phyloP scores from a whole-genome alignment of 2,888 invertebrate genomes.

The Sphinx pinastri region DNA sequence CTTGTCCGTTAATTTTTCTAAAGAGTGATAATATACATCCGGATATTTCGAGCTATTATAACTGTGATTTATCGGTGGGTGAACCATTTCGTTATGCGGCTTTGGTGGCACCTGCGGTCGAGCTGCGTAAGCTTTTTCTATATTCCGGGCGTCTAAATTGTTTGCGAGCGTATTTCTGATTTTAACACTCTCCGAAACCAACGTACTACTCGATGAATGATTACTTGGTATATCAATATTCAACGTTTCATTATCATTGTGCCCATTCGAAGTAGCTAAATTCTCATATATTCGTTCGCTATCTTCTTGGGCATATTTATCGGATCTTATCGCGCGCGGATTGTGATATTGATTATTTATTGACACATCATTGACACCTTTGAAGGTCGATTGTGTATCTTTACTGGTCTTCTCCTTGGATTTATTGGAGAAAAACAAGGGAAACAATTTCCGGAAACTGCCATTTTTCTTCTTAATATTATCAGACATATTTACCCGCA shows the following conservation, averaged over 20 bases:
- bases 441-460: conserved; percentile 72
- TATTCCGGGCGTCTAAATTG: conserved; percentile 26
- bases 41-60: conserved; percentile 53
- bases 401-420: conserved; percentile 61
- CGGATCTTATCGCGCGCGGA: conserved; percentile 58
- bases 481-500: conserved; percentile 57
- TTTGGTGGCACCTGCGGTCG: conserved; percentile 65
- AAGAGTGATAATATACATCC: conserved; percentile 75
- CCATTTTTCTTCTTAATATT: conserved; percentile 65
- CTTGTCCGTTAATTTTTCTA: conserved; percentile 68
- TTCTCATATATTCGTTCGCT: conserved; percentile 75
- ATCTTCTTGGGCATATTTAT: conserved; percentile 48
- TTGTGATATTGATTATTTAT: conserved; percentile 68
- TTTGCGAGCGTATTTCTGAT: conserved; percentile 35
- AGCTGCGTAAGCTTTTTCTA: conserved; percentile 50
- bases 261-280: conserved; percentile 51
- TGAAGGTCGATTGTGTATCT: conserved; percentile 39
- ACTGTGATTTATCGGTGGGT: conserved; percentile 40
- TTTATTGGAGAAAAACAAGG: conserved; percentile 67
- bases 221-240: conserved; percentile 56
- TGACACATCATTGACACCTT: conserved; percentile 48
- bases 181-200: conserved; percentile 68
- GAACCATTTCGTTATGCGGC: conserved; percentile 52
- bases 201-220: conserved; percentile 71
- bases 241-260: conserved; percentile 48